A percentile compares a stretch with the other conserved stretches of the same genome.
phyloP scores from a whole-genome alignment of 2,113 vertebrate species.

The Periophthalmodon schlosseri region DNA sequence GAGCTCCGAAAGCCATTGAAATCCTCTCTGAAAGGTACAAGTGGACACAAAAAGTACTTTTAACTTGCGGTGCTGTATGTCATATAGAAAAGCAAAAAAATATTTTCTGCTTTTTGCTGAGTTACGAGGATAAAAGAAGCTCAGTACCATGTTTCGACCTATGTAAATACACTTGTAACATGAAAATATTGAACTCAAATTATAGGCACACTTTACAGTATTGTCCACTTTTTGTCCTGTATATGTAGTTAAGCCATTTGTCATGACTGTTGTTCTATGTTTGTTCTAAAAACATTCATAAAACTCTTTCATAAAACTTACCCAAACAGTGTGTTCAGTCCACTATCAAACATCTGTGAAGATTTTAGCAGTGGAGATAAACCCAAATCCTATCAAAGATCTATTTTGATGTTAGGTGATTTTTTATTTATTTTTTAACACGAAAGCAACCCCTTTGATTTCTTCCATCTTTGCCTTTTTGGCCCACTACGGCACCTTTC shows the following conservation, averaged over 20 bases:
- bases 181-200: too few relatives aligned
- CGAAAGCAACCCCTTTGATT: constrained; percentile 54
- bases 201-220: too few relatives aligned
- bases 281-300: neutral
- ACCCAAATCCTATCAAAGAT: constrained; percentile 50
- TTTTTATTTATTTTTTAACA: constrained; percentile 37
- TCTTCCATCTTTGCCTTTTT: constrained; percentile 43
- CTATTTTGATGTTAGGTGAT: constrained; percentile 47
- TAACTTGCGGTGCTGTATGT: constrained; percentile 50
- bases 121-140: constrained; percentile 25
- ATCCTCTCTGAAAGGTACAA: constrained; percentile 48
- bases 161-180: neutral
- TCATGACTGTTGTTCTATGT: neutral
- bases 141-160: constrained; percentile 27
- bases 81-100: constrained; percentile 33
- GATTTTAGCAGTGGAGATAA: constrained; percentile 50
- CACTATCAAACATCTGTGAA: constrained; percentile 30
- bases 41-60: constrained; percentile 29
- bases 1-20: constrained; percentile 62
- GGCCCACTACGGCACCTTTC: constrained; percentile 45
- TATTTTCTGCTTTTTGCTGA: constrained; percentile 15
- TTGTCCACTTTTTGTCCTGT: too few relatives aligned
- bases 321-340: neutral
- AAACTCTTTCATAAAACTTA: too few relatives aligned
- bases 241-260: neutral